Conservation (phyloP, 2,113 vertebrate species). For the Hypocryptadius cinnamomeus region DNA sequence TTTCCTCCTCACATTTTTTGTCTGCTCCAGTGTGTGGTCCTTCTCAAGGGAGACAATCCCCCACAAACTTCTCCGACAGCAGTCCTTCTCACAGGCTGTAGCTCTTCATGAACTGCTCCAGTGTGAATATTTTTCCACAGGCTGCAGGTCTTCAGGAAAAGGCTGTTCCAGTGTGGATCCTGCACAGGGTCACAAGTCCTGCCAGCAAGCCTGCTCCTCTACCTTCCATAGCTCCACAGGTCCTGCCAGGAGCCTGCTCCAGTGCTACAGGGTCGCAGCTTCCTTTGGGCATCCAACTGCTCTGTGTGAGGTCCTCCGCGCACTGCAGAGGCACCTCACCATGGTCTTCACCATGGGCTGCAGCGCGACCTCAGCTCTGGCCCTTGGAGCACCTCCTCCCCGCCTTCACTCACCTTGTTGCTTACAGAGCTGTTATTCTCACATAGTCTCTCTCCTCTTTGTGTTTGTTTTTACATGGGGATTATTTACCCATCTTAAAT, state of each 20-base stretch:
- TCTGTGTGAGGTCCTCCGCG: rapidly evolving
- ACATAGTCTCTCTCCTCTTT: neutral
- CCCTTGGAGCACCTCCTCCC: neutral
- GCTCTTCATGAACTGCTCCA: neutral
- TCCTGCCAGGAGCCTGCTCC: neutral
- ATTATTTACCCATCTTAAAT: neutral
- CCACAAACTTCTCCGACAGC: no score
- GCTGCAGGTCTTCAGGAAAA: neutral
- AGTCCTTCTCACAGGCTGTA: neutral
- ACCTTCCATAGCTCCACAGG: neutral
- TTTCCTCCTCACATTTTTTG: neutral
- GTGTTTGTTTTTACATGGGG: neutral
- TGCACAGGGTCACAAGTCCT: rapidly evolving
- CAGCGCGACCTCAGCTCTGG: rapidly evolving
- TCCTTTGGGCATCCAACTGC: neutral
- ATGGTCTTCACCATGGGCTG: neutral
- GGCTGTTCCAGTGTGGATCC: rapidly evolving
- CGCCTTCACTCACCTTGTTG: neutral
- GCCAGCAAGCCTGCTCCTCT: neutral
- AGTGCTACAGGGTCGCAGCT: rapidly evolving
- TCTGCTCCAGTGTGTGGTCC: neutral
- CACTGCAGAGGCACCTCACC: neutral
- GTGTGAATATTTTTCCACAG: neutral
- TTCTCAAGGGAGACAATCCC: neutral
- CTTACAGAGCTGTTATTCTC: neutral